These are phyloP conservation scores for Drosophila sordidula DNA, from an alignment of 2,888 invertebrate species.

Conservation along the genomic window DNA sequence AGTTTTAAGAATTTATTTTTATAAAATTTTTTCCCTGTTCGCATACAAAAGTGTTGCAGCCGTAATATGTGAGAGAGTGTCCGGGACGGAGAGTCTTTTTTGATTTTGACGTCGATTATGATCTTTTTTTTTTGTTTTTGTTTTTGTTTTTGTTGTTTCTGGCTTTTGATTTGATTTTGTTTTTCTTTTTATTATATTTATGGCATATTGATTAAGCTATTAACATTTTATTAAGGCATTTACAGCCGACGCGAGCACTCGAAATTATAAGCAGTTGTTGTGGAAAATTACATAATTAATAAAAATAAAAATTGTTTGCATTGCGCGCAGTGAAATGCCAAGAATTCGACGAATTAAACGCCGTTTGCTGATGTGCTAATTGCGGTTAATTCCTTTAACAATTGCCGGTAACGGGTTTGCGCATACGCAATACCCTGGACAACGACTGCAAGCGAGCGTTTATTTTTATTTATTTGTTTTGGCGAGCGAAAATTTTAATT, in stretches of 20 bases:
- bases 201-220: constrained; percentile 81
- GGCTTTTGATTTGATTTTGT: constrained; percentile 1
- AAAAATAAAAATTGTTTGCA: constrained; percentile 61
- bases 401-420: constrained; percentile 23
- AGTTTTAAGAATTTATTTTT: constrained; percentile 76
- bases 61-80: constrained; percentile 46
- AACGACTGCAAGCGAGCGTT: constrained; percentile 20
- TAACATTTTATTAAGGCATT: constrained; percentile 78
- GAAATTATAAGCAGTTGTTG: constrained; percentile 58
- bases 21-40: constrained; percentile 58
- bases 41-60: constrained; percentile 74
- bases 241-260: constrained; percentile 64
- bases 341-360: constrained; percentile 66
- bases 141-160: constrained; percentile 36
- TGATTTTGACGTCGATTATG: constrained; percentile 38
- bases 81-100: constrained; percentile 50
- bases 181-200: constrained; percentile 59
- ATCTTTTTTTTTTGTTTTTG: constrained; percentile 37
- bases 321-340: constrained; percentile 47
- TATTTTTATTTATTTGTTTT: constrained; percentile 17
- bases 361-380: constrained; percentile 64
- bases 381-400: constrained; percentile 39
- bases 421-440: constrained; percentile 1
- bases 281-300: constrained; percentile 52
- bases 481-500: constrained; percentile 62